These are phyloP conservation scores for Callinectes sapidus DNA, from an alignment of 2,888 invertebrate species.

Conservation along the genomic window DNA sequence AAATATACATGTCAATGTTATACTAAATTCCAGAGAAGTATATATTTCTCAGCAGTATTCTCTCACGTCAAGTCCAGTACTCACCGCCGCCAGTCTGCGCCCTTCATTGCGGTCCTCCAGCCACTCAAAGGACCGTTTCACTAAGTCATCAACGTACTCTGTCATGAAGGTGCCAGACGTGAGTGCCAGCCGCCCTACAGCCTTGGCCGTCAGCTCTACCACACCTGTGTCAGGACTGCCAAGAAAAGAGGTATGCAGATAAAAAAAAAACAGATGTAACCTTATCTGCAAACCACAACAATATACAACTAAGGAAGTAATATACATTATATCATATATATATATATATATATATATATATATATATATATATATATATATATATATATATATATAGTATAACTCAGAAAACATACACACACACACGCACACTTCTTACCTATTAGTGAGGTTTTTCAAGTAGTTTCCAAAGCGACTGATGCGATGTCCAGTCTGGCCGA, in stretches of 20 bases:
- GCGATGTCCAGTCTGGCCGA: conserved; percentile 91
- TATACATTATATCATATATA: no score
- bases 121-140: conserved; percentile 97
- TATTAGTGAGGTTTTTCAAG: conserved; percentile 86
- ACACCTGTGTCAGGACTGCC: conserved; percentile 88
- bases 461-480: conserved; percentile 95
- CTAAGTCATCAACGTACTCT: conserved; percentile 98
- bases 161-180: conserved; percentile 75
- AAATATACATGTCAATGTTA: not conserved
- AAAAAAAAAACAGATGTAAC: no score
- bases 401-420: not conserved
- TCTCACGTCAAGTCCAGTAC: conserved; percentile 72
- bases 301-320: not conserved
- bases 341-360: no score
- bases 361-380: no score
- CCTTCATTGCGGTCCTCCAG: conserved; percentile 90
- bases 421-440: conserved; percentile 36
- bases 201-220: conserved; percentile 97
- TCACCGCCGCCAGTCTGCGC: conserved; percentile 87
- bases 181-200: conserved; percentile 93
- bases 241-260: not conserved
- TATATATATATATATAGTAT: no score
- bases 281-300: no score
- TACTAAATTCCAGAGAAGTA: not conserved
- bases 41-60: not conserved